Evolutionary conservation across 1,140 invertebrate genomes (phyloP).

Genomic region (Drosophila gunungcola): DNA sequence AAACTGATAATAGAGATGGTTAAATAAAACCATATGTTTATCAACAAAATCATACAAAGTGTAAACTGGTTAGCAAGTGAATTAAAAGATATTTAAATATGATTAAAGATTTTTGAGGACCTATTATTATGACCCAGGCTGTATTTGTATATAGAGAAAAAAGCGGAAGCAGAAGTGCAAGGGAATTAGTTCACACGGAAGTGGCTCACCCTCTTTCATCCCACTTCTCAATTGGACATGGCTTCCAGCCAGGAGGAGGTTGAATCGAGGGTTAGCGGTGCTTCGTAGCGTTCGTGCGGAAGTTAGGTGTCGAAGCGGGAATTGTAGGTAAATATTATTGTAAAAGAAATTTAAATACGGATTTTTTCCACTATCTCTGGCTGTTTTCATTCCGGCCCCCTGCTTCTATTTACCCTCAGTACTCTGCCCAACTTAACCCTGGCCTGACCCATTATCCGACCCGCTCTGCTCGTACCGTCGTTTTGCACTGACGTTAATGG

Average conservation of each 20-base stretch:
- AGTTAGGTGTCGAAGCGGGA: constrained; percentile 75
- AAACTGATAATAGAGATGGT: no score
- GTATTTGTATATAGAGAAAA: constrained; percentile 1
- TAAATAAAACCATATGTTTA: no score
- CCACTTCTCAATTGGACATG: constrained; percentile 2
- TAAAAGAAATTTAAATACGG: constrained; percentile 72
- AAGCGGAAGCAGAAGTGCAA: constrained; percentile 62
- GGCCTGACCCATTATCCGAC: constrained; percentile 40
- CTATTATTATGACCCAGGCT: neutral
- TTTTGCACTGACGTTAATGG: constrained; percentile 40
- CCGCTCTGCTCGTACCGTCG: neutral
- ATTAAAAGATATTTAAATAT: neutral
- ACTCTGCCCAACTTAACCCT: constrained; percentile 24
- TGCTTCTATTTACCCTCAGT: neutral
- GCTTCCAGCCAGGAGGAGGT: neutral
- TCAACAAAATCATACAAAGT: no score
- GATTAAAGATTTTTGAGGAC: neutral
- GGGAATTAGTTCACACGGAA: constrained; percentile 82
- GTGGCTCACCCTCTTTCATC: constrained; percentile 35
- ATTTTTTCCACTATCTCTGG: constrained; percentile 72
- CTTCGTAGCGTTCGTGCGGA: constrained; percentile 63
- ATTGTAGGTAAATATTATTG: constrained; percentile 81
- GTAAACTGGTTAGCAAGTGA: no score
- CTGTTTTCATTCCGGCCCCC: neutral
- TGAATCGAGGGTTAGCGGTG: constrained; percentile 4